phyloP scores from a whole-genome alignment of 2,888 invertebrate species.

The Phengaris alcon region DNA sequence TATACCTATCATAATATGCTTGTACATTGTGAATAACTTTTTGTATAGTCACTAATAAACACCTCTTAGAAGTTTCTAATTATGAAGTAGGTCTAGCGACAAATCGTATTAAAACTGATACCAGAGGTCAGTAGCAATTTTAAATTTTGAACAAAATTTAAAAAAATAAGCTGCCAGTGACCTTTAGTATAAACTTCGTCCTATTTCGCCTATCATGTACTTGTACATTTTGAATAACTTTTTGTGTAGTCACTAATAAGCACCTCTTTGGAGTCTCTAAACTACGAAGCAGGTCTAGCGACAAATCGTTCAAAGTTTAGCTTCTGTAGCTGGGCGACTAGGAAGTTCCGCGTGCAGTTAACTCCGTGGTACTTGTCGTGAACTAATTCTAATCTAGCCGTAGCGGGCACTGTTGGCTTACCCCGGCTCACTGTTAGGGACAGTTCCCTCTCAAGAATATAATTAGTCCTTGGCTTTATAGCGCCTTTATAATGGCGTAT shows the following conservation, averaged over 20 bases:
- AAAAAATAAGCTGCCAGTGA: too few relatives aligned
- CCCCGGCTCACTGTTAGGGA: conserved; percentile 28
- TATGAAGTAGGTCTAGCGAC: conserved; percentile 18
- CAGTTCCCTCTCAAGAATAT: conserved; percentile 26
- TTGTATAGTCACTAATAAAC: conserved; percentile 5
- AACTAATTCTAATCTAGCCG: conserved; percentile 35
- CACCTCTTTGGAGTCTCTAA: not conserved
- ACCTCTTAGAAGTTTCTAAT: not conserved
- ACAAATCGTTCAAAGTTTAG: conserved; percentile 26
- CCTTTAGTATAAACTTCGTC: too few relatives aligned
- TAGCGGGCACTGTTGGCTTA: conserved; percentile 32
- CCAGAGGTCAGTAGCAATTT: too few relatives aligned
- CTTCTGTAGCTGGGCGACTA: conserved; percentile 14
- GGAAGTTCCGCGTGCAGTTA: conserved; percentile 24
- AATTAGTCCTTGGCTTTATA: conserved; percentile 27
- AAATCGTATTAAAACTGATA: conserved; percentile 23
- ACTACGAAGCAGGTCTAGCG: conserved; percentile 18
- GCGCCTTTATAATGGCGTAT: conserved; percentile 21
- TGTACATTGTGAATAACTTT: too few relatives aligned
- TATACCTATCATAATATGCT: too few relatives aligned
- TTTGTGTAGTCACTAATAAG: conserved; percentile 3
- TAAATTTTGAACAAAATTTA: too few relatives aligned
- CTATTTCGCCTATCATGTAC: too few relatives aligned
- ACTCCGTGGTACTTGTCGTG: conserved; percentile 30
- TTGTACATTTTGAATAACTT: too few relatives aligned